phyloP scores from a whole-genome alignment of 2,113 vertebrate species.

The Poeciliopsis turrubarensis region DNA sequence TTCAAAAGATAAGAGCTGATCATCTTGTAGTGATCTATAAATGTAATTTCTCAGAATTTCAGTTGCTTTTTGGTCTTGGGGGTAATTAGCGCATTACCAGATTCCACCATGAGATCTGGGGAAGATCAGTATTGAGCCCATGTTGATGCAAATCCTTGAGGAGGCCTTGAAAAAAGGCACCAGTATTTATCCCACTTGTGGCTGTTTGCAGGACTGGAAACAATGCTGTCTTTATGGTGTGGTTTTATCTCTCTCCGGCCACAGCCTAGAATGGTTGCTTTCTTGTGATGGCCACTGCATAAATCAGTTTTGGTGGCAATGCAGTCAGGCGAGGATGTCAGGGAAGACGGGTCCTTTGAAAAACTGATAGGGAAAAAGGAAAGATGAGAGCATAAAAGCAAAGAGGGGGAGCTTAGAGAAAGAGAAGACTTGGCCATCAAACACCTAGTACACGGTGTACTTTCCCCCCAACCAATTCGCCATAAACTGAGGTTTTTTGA shows the following conservation, averaged over 20 bases:
- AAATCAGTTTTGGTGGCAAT: conserved; percentile 69
- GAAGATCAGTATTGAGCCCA: conserved; percentile 53
- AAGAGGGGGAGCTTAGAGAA: conserved; percentile 13
- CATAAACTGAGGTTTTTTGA: conserved; percentile 75
- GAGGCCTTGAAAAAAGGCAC: conserved; percentile 60
- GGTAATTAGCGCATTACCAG: conserved; percentile 8
- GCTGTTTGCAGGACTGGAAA: conserved; percentile 62
- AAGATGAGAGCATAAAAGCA: conserved; percentile 30
- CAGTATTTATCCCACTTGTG: conserved; percentile 70
- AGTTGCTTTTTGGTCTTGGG: conserved; percentile 6
- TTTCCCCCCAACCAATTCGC: conserved; percentile 67
- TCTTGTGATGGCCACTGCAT: conserved; percentile 73
- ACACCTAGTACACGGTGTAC: conserved; percentile 68
- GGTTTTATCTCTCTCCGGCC: conserved; percentile 71
- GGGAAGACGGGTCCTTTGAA: conserved; percentile 33
- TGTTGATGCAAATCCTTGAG: conserved; percentile 53
- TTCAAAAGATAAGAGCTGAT: background rate
- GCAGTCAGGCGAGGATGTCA: conserved; percentile 33
- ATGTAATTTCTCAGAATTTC: background rate
- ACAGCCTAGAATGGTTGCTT: conserved; percentile 67
- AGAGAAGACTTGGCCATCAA: conserved; percentile 51
- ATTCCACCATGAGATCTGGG: conserved; percentile 42
- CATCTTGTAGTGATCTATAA: background rate
- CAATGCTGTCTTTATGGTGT: conserved; percentile 70
- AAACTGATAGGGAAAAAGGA: conserved; percentile 23